These are phyloP conservation scores for Andrena dorsata DNA, from an alignment of 2,888 invertebrate genomes.

Conservation along the genomic window DNA sequence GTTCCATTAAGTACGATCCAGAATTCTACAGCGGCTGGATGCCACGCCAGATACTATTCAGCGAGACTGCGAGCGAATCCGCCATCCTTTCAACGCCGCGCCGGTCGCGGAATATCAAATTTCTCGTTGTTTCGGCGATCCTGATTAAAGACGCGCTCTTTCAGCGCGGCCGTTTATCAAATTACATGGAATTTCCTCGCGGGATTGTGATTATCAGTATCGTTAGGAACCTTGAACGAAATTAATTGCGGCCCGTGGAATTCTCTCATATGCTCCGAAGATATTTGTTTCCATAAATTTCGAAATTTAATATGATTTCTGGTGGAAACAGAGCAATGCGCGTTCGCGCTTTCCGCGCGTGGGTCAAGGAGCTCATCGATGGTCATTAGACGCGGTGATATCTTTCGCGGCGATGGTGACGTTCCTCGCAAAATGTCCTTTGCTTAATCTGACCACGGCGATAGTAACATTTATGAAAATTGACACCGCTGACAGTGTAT, in stretches of 20 bases:
- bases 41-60: conserved; percentile 60
- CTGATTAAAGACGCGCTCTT: conserved; percentile 17
- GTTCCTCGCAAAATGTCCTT: neutral
- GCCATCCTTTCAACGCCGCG: neutral
- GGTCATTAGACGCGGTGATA: neutral
- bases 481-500: neutral
- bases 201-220: conserved; percentile 14
- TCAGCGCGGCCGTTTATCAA: neutral
- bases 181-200: conserved; percentile 10
- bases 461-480: conserved; percentile 24
- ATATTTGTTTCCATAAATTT: neutral
- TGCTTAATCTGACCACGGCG: neutral
- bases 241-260: conserved; percentile 21
- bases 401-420: neutral
- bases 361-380: neutral
- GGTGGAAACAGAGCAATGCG: neutral
- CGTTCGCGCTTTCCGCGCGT: neutral
- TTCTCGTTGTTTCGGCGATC: conserved; percentile 23
- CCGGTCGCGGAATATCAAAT: conserved; percentile 24
- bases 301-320: conserved; percentile 8
- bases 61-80: conserved; percentile 23
- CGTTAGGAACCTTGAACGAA: conserved; percentile 2
- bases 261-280: neutral
- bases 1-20: conserved; percentile 35
- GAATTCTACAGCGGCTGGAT: conserved; percentile 24